Evolutionary conservation across 2,113 vertebrate species (phyloP).

Genomic region (Callipepla squamata): DNA sequence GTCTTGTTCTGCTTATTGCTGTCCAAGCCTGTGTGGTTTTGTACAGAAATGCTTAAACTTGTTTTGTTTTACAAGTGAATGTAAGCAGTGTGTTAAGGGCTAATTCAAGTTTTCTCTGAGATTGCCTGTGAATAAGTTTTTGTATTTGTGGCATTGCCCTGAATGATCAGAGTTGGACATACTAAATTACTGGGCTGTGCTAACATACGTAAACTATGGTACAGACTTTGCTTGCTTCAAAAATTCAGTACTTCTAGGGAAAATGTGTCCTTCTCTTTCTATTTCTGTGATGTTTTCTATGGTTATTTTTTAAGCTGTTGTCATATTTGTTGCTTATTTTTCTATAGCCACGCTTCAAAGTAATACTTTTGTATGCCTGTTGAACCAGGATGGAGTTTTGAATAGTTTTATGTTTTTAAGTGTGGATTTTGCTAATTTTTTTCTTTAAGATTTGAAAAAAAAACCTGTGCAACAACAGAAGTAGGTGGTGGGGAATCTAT

Average conservation of each 20-base stretch:
- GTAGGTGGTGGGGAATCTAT: too few relatives aligned
- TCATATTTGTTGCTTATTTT: not conserved
- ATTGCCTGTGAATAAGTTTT: not conserved
- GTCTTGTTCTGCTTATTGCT: not conserved
- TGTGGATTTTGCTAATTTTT: not conserved
- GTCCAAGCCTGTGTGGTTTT: not conserved
- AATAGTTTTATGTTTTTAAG: not conserved
- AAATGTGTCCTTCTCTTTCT: not conserved
- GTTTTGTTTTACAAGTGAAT: not conserved
- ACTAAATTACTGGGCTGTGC: not conserved
- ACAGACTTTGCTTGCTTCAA: not conserved
- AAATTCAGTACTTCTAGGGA: not conserved
- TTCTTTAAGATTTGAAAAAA: not conserved
- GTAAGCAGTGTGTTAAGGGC: accelerated
- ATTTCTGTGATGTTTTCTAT: not conserved
- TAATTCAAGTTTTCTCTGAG: not conserved
- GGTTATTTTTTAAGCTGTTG: not conserved
- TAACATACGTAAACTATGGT: not conserved
- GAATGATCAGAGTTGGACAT: not conserved
- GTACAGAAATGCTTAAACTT: not conserved
- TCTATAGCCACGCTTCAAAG: accelerated
- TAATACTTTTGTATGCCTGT: not conserved
- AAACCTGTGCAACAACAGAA: too few relatives aligned
- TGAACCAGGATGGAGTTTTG: not conserved
- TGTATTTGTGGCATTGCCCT: not conserved